phyloP scores from a whole-genome alignment of 1,140 invertebrate genomes.

The Drosophila sp. region DNA sequence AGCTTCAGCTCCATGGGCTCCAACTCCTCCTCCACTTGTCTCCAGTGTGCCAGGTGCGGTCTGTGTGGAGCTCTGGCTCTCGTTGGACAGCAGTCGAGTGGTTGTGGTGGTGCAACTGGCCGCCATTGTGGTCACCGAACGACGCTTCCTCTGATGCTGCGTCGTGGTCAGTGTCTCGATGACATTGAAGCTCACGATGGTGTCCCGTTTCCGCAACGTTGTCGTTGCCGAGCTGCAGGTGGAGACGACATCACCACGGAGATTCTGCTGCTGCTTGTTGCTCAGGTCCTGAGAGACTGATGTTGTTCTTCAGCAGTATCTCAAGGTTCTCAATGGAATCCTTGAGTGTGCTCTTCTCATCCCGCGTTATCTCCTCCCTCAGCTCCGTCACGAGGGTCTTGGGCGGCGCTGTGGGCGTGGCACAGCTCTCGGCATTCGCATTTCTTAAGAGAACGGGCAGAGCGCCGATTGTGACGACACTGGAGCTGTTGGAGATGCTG shows the following conservation, averaged over 20 bases:
- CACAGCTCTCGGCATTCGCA: conserved; percentile 49
- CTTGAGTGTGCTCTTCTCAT: conserved; percentile 69
- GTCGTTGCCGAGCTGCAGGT: conserved; percentile 50
- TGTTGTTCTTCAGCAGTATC: conserved; percentile 83
- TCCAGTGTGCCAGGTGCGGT: conserved; percentile 68
- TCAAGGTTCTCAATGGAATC: conserved; percentile 84
- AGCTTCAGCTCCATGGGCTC: background rate
- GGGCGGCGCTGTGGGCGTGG: conserved; percentile 58
- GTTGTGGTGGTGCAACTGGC: conserved; percentile 53
- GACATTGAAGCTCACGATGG: conserved; percentile 71
- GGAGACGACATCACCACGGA: conserved; percentile 52
- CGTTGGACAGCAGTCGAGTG: conserved; percentile 64
- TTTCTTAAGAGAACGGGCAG: conserved; percentile 59
- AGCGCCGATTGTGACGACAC: conserved; percentile 75
- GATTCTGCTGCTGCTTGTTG: conserved; percentile 82
- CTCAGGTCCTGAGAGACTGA: conserved; percentile 81
- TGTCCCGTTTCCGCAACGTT: conserved; percentile 60
- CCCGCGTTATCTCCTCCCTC: conserved; percentile 69
- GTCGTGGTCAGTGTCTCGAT: conserved; percentile 64
- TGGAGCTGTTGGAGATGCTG: conserved; percentile 79
- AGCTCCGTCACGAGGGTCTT: conserved; percentile 67
- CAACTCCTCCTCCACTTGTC: conserved; percentile 10
- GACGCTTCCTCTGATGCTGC: conserved; percentile 42
- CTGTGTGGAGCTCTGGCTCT: conserved; percentile 68
- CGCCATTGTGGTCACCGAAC: conserved; percentile 43